A percentile compares a stretch with the other conserved stretches of the same genome.
Evolutionary conservation across 2,113 vertebrate genomes (phyloP).

Genomic region (Dasyprocta punctata): DNA sequence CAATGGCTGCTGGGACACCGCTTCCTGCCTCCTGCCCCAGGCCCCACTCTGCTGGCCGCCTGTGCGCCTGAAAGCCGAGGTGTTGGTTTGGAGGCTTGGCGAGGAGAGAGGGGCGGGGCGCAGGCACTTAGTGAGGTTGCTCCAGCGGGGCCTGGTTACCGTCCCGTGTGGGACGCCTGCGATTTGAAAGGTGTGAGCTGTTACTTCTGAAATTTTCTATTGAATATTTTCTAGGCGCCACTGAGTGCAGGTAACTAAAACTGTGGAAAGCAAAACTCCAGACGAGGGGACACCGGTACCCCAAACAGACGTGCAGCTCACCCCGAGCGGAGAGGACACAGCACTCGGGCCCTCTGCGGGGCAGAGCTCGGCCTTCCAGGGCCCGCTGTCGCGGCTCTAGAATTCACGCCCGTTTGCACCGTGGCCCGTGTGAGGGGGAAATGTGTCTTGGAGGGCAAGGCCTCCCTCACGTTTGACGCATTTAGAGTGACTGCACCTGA

Average conservation of each 20-base stretch:
- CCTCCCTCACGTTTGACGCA: neutral
- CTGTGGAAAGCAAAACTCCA: neutral
- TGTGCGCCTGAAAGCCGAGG: neutral
- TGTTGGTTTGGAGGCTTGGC: neutral
- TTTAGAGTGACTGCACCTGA: neutral
- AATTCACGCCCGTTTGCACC: neutral
- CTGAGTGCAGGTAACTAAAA: neutral
- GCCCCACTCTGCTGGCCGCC: neutral
- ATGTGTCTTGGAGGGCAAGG: neutral
- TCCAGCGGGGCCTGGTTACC: no score
- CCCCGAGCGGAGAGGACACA: neutral
- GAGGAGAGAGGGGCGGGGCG: neutral
- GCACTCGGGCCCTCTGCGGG: neutral
- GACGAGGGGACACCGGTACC: neutral
- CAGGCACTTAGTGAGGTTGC: neutral
- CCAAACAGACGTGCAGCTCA: neutral
- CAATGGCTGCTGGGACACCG: neutral
- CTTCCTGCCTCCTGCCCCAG: neutral
- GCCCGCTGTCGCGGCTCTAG: neutral
- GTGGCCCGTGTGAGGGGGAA: neutral
- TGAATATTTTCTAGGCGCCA: neutral
- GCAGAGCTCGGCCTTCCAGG: neutral
- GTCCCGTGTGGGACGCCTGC: no score
- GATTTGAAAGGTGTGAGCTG: neutral
- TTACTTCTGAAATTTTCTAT: neutral